Base-by-base conservation (phyloP, 2,113 vertebrate genomes). In the Macheiramphus alcinus region DNA sequence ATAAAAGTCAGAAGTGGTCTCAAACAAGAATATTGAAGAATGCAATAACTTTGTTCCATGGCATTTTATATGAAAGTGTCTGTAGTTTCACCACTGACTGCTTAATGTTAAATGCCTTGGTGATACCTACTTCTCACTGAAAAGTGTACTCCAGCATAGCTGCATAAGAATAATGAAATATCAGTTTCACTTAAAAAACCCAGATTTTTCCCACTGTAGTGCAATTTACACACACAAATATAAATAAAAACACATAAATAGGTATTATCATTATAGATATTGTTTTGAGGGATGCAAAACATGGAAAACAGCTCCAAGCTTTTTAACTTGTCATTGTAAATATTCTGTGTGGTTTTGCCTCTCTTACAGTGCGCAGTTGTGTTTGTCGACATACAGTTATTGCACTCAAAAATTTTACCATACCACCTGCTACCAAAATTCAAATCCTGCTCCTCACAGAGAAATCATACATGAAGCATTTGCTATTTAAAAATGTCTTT, bases 1-100 rank as follows among this genome's bases (percentile, higher is more conserved):
- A 95, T 91, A 73, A 89, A 96, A 96, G 75, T 93, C 83, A 94
- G 91, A 92, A 95, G 52, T 80, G 58, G 43, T 73, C 83, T 95
- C 89, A 91, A 55, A 81, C 45, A 91, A 73, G 91, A 94, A 75
- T 94, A 86, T 18, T 81, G 86, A 86, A 86, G 47, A 90, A 91
- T 84, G 65, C 47, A 81, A n/a, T 79, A 89, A 85, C 53, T 81
- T 76, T 72, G 23, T 71, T 86, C 25, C 20, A 1, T 71, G 75
- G 55, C 23, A 40, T 90, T 96, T 88, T 71, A n/a, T 83, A 78
- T 70, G 55, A 38, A 86, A 78, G 16, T 19, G 22, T 66, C 34
- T 82, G 56, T 63, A 85, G 47, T 93, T 92, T 92, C 65, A 84
- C 47, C 27, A 31, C 16, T 0, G 0, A 36, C 56, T 71, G 26